Conservation (phyloP, 1,140 invertebrate genomes). For the Lasioglossum baleicum region DNA sequence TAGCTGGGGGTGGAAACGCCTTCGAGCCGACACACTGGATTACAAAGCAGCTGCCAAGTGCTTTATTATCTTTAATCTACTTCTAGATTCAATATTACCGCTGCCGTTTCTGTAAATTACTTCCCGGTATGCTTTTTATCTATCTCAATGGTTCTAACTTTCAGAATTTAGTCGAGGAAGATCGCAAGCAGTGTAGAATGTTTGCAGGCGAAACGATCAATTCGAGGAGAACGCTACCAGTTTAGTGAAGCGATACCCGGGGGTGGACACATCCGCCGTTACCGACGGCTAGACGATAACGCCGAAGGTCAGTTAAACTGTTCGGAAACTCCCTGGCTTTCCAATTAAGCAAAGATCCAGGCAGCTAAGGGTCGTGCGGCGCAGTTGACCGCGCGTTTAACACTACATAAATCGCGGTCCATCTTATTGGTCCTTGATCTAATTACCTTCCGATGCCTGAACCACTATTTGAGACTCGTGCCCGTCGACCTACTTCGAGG, state of each 20-base stretch:
- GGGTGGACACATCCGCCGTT: conserved; percentile 65
- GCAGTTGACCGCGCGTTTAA: conserved; percentile 77
- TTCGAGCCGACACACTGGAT: not conserved
- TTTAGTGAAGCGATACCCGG: conserved; percentile 58
- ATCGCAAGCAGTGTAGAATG: not conserved
- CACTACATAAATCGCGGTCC: conserved; percentile 78
- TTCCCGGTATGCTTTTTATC: too few relatives aligned
- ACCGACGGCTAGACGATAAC: conserved; percentile 71
- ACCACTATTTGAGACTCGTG: conserved; percentile 19
- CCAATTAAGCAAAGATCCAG: conserved; percentile 79
- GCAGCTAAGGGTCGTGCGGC: conserved; percentile 61
- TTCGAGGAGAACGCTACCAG: conserved; percentile 31
- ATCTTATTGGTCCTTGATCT: conserved; percentile 70
- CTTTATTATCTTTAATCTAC: not conserved
- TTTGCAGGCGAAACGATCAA: conserved; percentile 14
- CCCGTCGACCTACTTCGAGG: conserved; percentile 46
- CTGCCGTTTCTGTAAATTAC: too few relatives aligned
- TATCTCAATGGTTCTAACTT: too few relatives aligned
- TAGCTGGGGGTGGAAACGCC: not conserved
- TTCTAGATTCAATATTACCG: not conserved
- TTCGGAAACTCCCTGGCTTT: conserved; percentile 79
- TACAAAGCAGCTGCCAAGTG: not conserved
- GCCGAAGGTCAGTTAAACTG: conserved; percentile 79
- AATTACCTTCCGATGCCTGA: conserved; percentile 71
- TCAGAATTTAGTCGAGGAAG: too few relatives aligned